Base-by-base conservation (phyloP, 1,140 invertebrate species). In the Ephestia elutella region DNA sequence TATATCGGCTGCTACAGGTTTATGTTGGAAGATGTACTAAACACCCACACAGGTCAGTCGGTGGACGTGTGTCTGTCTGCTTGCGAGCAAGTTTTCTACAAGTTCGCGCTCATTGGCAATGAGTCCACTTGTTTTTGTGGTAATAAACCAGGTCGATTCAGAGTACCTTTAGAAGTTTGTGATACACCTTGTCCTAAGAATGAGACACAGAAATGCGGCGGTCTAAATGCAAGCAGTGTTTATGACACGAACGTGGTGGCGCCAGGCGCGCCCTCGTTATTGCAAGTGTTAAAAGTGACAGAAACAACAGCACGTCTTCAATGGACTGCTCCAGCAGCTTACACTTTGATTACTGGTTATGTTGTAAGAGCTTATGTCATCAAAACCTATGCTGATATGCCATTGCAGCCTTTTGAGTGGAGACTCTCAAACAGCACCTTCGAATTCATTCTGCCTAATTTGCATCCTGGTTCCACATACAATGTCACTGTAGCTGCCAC, bases 391-490 rank as follows among this genome's bases (percentile, higher is more conserved):
- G 81, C 90, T 5, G 78, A 84, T 55, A 66, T 72, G 38, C 63
- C 63, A 0, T 56, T 85, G 5, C 62, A 71, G 32, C 69, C 79
- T n/a, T 56, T 88, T 28, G 80, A 89, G 68, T 91, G 90, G 81
- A 80, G 82, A 54, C 84, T 91, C 0, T 80, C 88, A 30, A 90
- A 88, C 66, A 80, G 71, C 5, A 90, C 89, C 48, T 74, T 85
- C 0, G 70, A 82, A 13, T 83, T 87, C 11, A 89, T 91, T 56
- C 68, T 95, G 0, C 88, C 90, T 54, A 92, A 92, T 62, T 78
- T 96, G 2, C 91, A 93, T 56, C 93, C 94, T 0, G 94, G 93
- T 7, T 94, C 93, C 0, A 82, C 90, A 13, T 96, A 96, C 70
- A 92, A 92, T 57, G 90, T 96, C 9, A 92, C 91, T 30, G 90